phyloP scores from a whole-genome alignment of 2,888 invertebrate species.

The Drosophila helvetica region DNA sequence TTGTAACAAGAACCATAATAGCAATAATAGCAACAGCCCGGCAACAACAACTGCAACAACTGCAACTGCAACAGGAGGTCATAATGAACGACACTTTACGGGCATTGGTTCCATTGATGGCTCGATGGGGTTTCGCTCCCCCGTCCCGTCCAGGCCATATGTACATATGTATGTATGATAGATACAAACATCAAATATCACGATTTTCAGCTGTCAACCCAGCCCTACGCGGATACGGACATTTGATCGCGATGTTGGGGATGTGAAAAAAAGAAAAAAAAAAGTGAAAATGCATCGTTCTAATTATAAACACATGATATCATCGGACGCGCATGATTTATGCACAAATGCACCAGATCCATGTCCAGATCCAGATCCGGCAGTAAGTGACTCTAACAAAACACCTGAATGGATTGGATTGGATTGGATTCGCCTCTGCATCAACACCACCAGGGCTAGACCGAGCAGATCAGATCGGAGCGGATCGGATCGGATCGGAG shows the following conservation, averaged over 20 bases:
- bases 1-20: conserved; percentile 49
- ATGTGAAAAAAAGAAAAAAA: conserved; percentile 73
- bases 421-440: conserved; percentile 21
- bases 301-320: conserved; percentile 76
- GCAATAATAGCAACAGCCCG: conserved; percentile 9
- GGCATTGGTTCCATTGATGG: conserved; percentile 48
- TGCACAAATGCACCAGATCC: conserved; percentile 60
- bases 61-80: conserved; percentile 39
- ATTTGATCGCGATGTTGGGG: conserved; percentile 22
- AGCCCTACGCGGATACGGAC: conserved; percentile 58
- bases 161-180: conserved; percentile 1
- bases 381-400: conserved; percentile 66
- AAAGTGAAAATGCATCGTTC: conserved; percentile 76
- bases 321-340: conserved; percentile 67
- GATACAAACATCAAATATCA: conserved; percentile 73
- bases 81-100: conserved; percentile 76
- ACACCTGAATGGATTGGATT: conserved; percentile 69
- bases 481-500: background rate
- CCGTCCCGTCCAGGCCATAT: conserved; percentile 8
- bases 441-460: conserved; percentile 1
- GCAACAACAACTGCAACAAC: conserved; percentile 12
- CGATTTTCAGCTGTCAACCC: conserved; percentile 74
- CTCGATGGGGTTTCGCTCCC: conserved; percentile 40
- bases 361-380: conserved; percentile 33
- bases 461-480: background rate